Conservation (phyloP, 2,113 vertebrate genomes). For the Haplochromis vanheusdeni region DNA sequence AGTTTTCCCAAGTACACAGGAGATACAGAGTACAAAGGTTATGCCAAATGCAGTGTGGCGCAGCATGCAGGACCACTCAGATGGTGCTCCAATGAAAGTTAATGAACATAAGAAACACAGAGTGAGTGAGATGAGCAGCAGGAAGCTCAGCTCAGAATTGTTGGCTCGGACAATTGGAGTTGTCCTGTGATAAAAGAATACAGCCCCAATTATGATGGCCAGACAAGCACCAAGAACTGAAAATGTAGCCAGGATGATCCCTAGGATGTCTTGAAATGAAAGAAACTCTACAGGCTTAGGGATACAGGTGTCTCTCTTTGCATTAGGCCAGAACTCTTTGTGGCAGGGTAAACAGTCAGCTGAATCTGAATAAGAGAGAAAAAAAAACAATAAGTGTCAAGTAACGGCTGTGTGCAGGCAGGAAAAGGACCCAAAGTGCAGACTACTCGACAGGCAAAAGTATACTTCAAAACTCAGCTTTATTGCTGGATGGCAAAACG, state of each 20-base stretch:
- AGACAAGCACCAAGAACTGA: neutral
- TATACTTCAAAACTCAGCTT: neutral
- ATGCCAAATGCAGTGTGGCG: fast-evolving
- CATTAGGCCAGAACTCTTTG: neutral
- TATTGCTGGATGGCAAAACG: neutral
- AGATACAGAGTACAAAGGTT: too few species aligned
- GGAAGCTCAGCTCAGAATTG: neutral
- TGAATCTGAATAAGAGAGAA: slow-evolving; percentile 13
- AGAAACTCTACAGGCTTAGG: too few species aligned
- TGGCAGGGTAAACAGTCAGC: slow-evolving; percentile 48
- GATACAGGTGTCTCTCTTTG: too few species aligned
- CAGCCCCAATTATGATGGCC: neutral
- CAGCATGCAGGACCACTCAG: too few species aligned
- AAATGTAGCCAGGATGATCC: too few species aligned
- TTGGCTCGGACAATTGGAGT: fast-evolving
- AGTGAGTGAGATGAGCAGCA: neutral
- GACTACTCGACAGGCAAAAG: neutral
- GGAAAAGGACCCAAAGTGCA: neutral
- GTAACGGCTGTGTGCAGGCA: neutral
- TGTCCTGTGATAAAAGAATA: neutral
- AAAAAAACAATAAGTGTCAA: neutral
- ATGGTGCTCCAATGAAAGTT: neutral
- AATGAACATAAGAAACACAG: neutral
- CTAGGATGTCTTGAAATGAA: too few species aligned
- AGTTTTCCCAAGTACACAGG: too few species aligned